A percentile compares a stretch with the other conserved stretches of the same genome.
Conservation (phyloP, 2,113 vertebrate genomes). For the Serinus canaria region DNA sequence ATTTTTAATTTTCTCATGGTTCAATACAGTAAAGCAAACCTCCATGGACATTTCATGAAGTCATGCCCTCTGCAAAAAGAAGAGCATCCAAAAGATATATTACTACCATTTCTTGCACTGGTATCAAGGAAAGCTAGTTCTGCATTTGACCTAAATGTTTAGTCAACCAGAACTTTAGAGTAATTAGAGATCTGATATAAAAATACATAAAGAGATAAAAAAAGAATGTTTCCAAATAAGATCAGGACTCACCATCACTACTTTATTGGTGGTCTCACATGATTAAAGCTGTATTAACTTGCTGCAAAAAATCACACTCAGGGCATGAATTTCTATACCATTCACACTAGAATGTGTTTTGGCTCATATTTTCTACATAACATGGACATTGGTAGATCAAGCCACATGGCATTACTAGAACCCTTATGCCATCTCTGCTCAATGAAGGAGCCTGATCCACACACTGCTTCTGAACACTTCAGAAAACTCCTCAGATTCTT, state of each 20-base stretch:
- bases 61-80: not conserved
- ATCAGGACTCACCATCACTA: not conserved
- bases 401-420: not conserved
- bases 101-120: not conserved
- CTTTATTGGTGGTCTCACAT: not conserved
- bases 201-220: not conserved
- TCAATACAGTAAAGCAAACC: not conserved
- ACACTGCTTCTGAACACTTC: not conserved
- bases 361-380: not conserved
- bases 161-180: not conserved
- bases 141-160: not conserved
- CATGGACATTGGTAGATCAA: not conserved
- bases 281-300: not conserved
- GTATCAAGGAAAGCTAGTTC: not conserved
- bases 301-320: not conserved
- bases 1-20: not conserved
- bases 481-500: not conserved
- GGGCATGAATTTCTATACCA: not conserved
- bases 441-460: not conserved
- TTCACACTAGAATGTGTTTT: not conserved
- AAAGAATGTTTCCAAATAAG: not conserved
- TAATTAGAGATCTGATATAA: not conserved
- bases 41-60: not conserved
- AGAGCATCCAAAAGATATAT: not conserved
- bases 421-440: not conserved